Evolutionary conservation across 2,113 vertebrate species (phyloP).

Genomic region (Strix aluco): DNA sequence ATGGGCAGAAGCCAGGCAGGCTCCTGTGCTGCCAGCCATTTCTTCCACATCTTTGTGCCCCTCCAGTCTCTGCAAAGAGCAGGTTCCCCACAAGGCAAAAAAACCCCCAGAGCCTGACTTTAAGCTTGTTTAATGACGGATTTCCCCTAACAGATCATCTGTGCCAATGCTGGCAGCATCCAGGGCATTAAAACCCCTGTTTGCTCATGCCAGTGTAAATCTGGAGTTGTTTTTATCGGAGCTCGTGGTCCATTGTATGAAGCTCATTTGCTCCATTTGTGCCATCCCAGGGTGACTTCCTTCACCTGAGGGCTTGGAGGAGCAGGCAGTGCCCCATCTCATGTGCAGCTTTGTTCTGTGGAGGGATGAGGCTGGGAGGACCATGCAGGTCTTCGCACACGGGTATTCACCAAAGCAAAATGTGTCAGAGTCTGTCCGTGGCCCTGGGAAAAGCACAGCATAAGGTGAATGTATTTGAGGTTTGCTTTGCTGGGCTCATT

Average conservation of each 20-base stretch:
- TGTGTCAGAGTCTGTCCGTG: neutral
- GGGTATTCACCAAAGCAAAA: neutral
- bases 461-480: neutral
- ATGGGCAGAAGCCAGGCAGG: neutral
- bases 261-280: neutral
- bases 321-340: neutral
- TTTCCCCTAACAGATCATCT: neutral
- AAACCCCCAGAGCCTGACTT: neutral
- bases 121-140: accelerated
- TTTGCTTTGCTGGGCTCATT: neutral
- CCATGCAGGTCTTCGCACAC: accelerated
- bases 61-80: neutral
- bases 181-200: accelerated
- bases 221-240: neutral
- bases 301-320: neutral
- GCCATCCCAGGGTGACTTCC: neutral
- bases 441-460: neutral
- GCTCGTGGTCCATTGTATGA: neutral
- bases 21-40: accelerated
- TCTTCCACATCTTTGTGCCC: neutral
- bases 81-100: neutral
- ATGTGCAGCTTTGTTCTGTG: accelerated
- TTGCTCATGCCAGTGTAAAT: accelerated
- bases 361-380: neutral
- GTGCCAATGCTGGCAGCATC: neutral